Evolutionary conservation across 64 coral and sea anemone species (phyloP), one percentile per base, ranked within the genome.

Genomic region (Platygyra sinensis): DNA sequence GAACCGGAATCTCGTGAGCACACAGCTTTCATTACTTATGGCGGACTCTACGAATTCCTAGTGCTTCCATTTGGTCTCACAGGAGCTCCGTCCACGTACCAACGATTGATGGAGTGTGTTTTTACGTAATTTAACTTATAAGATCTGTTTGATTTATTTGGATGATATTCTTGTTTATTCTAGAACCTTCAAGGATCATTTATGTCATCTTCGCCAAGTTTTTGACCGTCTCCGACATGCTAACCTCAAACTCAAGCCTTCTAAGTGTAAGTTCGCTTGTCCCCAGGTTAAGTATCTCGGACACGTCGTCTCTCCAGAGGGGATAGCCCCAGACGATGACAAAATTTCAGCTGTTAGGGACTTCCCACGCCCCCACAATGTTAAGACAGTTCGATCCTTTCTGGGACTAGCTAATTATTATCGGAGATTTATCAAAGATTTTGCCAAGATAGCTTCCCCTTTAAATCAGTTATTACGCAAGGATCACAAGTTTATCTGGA

Each of bases 101-200:
- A n/a, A n/a, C 46, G 20, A 6, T 25, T 72, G 28, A 72, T 28
- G 69, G 29, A n/a, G 25, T 6, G 28, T 29, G 67, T 25, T 22
- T 30, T 72, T n/a, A 25, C 22, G 67, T 2, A n/a, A n/a, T 28
- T 12, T 73, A 71, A 25, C 52, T 25, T 54, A 13, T 0, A 13
- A 54, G 8, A 54, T 54, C 13, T 54, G 52, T 13, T 54, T 54
- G 7, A 13, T 54, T 27, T 87, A 74, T 20, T 36, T 74, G 1
- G 85, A 87, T 8, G 85, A 87, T 11, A n/a, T 57, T 10, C 60
- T 88, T 0, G 30, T 62, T 0, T 88, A 54, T n/a, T 88, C 86
- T 0, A 46, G 55, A 10, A 73, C 86, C 2, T 88, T 88, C 42
- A 52, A 73, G 8, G 72, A 76, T 27, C 86, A 76, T 46, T 59